phyloP scores from a whole-genome alignment of 2,113 vertebrate genomes.

The cat (Felis catus) region F.catus_Fca126_mat1.0 CM031412.1:31859001-31859500 shows the following conservation, averaged over 20 bases:
- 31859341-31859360: not conserved
- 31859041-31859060: not conserved
- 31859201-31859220: not conserved
- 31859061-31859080: not conserved
- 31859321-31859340: not conserved
- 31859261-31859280: not conserved
- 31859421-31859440: not conserved
- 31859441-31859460: not conserved
- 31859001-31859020: too few relatives aligned
- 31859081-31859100: not conserved
- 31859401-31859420: not conserved
- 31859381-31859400: not conserved
- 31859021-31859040: not conserved
- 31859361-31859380: not conserved
- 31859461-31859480: not conserved
- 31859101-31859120: not conserved
- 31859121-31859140: not conserved
- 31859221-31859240: not conserved
- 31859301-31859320: not conserved
- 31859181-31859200: not conserved
- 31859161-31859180: not conserved
- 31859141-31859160: not conserved
- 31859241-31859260: not conserved
- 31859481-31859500: not conserved
- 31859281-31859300: not conserved